These are phyloP conservation scores for Carettochelys insculpta DNA, from an alignment of 2,113 vertebrate genomes.

Conservation along the genomic window DNA sequence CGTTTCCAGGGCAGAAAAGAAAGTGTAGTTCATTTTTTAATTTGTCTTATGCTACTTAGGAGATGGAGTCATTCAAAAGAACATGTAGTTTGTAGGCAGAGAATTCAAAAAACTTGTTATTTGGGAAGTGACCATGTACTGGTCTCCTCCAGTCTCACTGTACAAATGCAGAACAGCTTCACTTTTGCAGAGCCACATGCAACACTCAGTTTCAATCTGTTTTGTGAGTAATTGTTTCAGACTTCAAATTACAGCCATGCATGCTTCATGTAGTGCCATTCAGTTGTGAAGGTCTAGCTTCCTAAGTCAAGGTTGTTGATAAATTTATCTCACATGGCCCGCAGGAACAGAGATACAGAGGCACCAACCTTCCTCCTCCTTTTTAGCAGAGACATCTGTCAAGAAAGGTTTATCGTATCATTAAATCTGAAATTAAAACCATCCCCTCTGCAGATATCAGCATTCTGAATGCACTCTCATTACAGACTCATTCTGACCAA, in stretches of 20 bases:
- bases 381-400: not conserved
- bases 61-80: not conserved
- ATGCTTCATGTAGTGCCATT: not conserved
- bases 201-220: slow-evolving; percentile 29
- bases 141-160: slow-evolving; percentile 21
- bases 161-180: slow-evolving; percentile 31
- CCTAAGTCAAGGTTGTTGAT: not conserved
- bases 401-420: not conserved
- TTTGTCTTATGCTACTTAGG: not conserved
- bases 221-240: not conserved
- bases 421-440: not conserved
- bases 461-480: not conserved
- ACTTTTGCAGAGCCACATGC: slow-evolving; percentile 52
- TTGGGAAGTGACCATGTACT: not conserved
- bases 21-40: not conserved
- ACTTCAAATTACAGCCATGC: not conserved
- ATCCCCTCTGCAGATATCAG: not conserved
- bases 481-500: not conserved
- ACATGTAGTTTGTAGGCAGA: not conserved
- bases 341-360: not conserved
- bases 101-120: not conserved
- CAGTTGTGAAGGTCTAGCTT: not conserved
- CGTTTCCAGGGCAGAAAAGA: not conserved
- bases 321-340: not conserved
- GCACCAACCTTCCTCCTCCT: not conserved